phyloP scores from a whole-genome alignment of 2,113 vertebrate species.

The Ariopsis seemanni region DNA sequence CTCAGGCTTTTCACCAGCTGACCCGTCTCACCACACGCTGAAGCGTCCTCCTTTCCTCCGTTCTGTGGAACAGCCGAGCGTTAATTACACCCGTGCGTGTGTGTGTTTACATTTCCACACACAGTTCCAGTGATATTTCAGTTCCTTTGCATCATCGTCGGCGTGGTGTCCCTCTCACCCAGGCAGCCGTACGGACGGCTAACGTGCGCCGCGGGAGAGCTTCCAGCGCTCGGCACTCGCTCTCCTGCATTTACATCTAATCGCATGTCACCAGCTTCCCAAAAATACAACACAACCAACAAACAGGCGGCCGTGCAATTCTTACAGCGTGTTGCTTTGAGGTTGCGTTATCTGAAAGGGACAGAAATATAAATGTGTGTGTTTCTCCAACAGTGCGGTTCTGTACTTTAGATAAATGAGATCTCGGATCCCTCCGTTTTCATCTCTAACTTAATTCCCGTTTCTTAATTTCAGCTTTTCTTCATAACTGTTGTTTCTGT shows the following conservation, averaged over 20 bases:
- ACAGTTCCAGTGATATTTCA: slow-evolving; percentile 37
- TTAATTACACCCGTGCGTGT: slow-evolving; percentile 7
- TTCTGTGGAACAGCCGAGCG: background rate
- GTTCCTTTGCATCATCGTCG: slow-evolving; percentile 54
- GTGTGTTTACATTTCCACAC: slow-evolving; percentile 4
- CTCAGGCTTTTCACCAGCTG: background rate
- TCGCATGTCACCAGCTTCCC: background rate
- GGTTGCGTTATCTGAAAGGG: slow-evolving; percentile 38
- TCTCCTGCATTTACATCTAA: slow-evolving; percentile 17
- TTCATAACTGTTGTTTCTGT: background rate
- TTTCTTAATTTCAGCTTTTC: background rate
- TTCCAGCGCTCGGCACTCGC: background rate
- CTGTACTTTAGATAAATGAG: background rate
- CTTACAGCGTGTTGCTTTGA: slow-evolving; percentile 46
- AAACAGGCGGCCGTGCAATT: slow-evolving; percentile 4
- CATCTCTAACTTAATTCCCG: background rate
- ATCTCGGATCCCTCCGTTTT: background rate
- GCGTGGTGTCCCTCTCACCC: background rate
- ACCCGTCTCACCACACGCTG: background rate
- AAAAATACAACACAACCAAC: background rate
- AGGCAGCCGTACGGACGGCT: background rate
- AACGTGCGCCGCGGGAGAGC: slow-evolving; percentile 7
- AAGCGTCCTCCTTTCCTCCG: background rate
- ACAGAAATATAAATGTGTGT: background rate
- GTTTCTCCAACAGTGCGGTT: background rate